phyloP scores from a whole-genome alignment of 2,113 vertebrate genomes.

The Zosterops lateralis region DNA sequence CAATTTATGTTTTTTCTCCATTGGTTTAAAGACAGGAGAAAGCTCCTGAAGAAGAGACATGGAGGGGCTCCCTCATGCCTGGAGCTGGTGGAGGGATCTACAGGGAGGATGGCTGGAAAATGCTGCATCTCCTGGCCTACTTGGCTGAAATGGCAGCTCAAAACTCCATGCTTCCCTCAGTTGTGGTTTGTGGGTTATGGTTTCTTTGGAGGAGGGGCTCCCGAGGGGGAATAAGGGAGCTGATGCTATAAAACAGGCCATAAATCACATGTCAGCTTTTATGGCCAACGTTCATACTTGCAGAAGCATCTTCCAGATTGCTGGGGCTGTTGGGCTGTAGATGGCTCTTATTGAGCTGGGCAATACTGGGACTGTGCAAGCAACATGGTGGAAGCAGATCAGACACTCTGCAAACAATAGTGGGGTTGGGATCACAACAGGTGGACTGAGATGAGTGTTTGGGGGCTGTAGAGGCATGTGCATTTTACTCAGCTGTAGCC shows the following conservation, averaged over 20 bases:
- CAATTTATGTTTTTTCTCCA: background rate
- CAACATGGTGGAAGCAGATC: rapidly evolving
- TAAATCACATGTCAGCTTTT: background rate
- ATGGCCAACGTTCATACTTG: rapidly evolving
- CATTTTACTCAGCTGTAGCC: background rate
- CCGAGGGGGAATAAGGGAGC: rapidly evolving
- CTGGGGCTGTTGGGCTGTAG: rapidly evolving
- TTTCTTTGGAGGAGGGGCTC: background rate
- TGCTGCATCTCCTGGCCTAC: background rate
- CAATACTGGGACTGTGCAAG: rapidly evolving
- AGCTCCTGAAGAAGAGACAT: rapidly evolving
- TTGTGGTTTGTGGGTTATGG: background rate
- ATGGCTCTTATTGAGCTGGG: background rate
- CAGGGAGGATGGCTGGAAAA: background rate
- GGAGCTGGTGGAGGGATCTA: background rate
- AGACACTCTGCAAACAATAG: background rate
- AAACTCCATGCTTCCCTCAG: background rate
- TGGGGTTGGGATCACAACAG: background rate
- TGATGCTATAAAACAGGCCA: background rate
- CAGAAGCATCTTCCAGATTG: background rate
- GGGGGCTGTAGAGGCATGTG: background rate
- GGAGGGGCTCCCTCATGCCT: background rate
- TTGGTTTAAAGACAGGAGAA: background rate
- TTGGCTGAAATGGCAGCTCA: background rate
- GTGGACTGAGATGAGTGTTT: background rate